Evolutionary conservation across 2,888 invertebrate genomes (phyloP).

Genomic region (Cantharis rufa): DNA sequence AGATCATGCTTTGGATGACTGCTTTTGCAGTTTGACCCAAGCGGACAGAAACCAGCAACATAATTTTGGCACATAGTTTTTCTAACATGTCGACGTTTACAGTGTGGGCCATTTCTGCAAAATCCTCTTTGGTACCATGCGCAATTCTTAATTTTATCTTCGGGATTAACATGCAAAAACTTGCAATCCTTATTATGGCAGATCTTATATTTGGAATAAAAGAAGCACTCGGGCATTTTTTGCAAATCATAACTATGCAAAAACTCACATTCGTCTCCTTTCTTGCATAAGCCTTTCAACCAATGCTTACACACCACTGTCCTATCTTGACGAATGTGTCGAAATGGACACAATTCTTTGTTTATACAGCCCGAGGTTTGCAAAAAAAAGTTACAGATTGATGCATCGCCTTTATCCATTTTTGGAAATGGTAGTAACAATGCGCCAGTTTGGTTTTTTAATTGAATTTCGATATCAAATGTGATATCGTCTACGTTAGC

Average conservation of each 20-base stretch:
- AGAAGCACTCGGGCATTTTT: slow-evolving; percentile 99
- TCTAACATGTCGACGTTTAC: not conserved
- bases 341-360: slow-evolving; percentile 87
- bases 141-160: not conserved
- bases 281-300: slow-evolving; percentile 98
- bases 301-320: slow-evolving; percentile 99
- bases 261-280: slow-evolving; percentile 99
- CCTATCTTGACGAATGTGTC: slow-evolving; percentile 95
- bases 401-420: slow-evolving; percentile 99
- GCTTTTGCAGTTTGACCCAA: not conserved
- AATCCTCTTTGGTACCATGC: not conserved
- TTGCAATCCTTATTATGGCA: not conserved
- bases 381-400: slow-evolving; percentile 91
- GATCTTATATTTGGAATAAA: not conserved
- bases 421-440: slow-evolving; percentile 95
- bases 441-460: slow-evolving; percentile 95
- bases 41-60: not conserved
- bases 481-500: slow-evolving; percentile 89
- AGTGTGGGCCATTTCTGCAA: not conserved
- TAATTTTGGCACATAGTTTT: not conserved
- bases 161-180: not conserved
- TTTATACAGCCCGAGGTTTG: slow-evolving; percentile 71
- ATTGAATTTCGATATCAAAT: slow-evolving; percentile 94
- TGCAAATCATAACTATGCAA: slow-evolving; percentile 99
- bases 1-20: not conserved